Base-by-base conservation (phyloP, 2,888 invertebrate species). In the Drosophila neoperkinsi region DNA sequence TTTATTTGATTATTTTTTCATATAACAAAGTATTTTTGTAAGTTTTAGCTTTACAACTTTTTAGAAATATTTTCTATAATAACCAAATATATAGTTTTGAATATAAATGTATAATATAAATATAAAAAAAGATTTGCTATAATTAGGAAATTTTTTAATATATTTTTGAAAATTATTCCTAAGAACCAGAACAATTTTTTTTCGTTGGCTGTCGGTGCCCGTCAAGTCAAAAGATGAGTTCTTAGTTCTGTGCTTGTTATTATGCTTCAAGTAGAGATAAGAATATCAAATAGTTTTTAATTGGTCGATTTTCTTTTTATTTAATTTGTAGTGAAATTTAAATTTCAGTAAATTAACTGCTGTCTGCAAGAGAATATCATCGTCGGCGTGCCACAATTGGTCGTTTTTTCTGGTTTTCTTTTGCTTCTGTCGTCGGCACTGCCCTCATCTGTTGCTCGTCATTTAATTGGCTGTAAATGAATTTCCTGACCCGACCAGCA, bases 381-480 rank as follows among this genome's bases (percentile, higher is more conserved):
- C 9, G 25, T 46, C 46, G 46, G 21, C 21, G 11, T 43, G 21
- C 11, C 21, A 43, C 21, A 46, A 16, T 9, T 1, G 16, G 25
- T 46, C 21, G 11, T 13, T 13, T 16, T 16, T 52, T 11, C 18
- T 11, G 5, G 25, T 55, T 36, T 62, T 60, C n/a, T 53, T 46
- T 67, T 71, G 30, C 51, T 55, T 60, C 50, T 53, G 28, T 58
- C 59, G 55, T 30, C 38, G 33, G 50, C 46, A 61, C 41, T 41
- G 46, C 16, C 25, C 25, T 28, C 46, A 46, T 46, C 46, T 25
- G 46, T 9, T 25, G 21, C 25, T 46, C 16, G 46, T 25, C 46
- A 71, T 74, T 78, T 85, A 83, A 83, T 83, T 85, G 85, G 69
- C 72, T 43, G 70, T 75, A 80, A 83, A 80, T 84, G 70, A 85